phyloP scores from a whole-genome alignment of 2,797 vertebrate genomes.

The Fundulus diaphanus region DNA sequence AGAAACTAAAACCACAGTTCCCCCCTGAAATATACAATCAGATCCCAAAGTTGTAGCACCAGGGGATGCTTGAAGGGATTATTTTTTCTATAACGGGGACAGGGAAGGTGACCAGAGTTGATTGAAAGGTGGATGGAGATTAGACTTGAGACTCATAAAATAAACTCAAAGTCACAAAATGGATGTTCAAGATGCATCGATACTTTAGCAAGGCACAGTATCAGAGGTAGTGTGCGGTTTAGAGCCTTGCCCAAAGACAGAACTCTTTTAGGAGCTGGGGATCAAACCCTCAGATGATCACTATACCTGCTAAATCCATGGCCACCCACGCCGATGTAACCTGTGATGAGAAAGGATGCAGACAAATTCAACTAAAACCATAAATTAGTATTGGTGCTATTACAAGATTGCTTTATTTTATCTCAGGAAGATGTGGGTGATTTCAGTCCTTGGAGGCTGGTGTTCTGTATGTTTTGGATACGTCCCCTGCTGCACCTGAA shows the following conservation, averaged over 20 bases:
- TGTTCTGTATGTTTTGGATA: not conserved
- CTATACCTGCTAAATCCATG: not conserved
- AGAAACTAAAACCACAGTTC: not conserved
- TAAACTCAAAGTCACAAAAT: not conserved
- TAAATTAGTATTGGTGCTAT: not conserved
- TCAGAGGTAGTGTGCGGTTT: not conserved
- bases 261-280: not conserved
- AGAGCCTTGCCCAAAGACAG: not conserved
- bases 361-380: not conserved
- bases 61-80: no score
- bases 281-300: not conserved
- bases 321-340: not conserved
- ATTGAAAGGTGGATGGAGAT: not conserved
- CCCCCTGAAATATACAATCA: not conserved
- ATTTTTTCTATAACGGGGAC: not conserved
- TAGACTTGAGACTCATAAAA: not conserved
- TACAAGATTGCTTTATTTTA: not conserved
- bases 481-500: not conserved
- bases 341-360: not conserved
- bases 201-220: not conserved
- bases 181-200: not conserved
- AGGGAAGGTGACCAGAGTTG: not conserved
- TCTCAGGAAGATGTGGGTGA: not conserved
- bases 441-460: not conserved
- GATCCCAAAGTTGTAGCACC: not conserved